These are phyloP conservation scores for Drosophila bifasciata DNA, from an alignment of 1,140 invertebrate genomes.

Conservation along the genomic window DNA sequence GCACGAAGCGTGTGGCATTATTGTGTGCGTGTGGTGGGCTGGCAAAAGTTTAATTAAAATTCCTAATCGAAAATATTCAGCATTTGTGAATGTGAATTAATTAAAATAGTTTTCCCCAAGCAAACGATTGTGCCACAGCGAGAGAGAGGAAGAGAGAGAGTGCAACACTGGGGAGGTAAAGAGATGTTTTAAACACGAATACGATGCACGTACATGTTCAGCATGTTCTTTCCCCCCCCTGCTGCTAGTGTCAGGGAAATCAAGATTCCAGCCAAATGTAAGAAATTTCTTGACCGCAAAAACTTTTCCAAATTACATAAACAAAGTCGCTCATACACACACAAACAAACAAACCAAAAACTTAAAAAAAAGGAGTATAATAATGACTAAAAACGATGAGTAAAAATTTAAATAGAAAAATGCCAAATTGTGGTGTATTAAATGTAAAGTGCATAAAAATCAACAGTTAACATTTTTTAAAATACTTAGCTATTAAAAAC, in stretches of 20 bases:
- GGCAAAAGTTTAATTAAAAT: conserved; percentile 84
- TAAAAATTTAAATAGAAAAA: conserved; percentile 66
- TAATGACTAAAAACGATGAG: conserved; percentile 12
- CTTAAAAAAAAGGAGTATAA: conserved; percentile 16
- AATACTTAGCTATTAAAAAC: conserved; percentile 85
- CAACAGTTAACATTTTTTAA: conserved; percentile 86
- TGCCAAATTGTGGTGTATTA: conserved; percentile 65
- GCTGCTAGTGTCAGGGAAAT: too few relatives aligned
- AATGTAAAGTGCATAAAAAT: conserved; percentile 84
- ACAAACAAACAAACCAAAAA: conserved; percentile 19
- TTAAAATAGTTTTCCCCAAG: conserved; percentile 80
- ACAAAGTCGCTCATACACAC: conserved; percentile 4
- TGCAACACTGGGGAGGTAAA: conserved; percentile 1
- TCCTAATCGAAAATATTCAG: conserved; percentile 81
- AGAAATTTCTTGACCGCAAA: too few relatives aligned
- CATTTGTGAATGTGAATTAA: conserved; percentile 80
- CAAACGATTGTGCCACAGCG: conserved; percentile 41
- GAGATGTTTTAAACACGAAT: conserved; percentile 1
- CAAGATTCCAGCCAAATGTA: too few relatives aligned
- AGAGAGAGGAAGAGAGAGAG: conserved; percentile 1
- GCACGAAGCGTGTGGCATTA: background rate
- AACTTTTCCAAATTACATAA: background rate
- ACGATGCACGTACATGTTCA: background rate
- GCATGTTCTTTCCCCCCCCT: too few relatives aligned
- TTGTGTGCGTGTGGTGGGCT: conserved; percentile 50